These are phyloP conservation scores for Pristionchus japonicus DNA, from an alignment of 2,888 invertebrate genomes.

Conservation along the genomic window DNA sequence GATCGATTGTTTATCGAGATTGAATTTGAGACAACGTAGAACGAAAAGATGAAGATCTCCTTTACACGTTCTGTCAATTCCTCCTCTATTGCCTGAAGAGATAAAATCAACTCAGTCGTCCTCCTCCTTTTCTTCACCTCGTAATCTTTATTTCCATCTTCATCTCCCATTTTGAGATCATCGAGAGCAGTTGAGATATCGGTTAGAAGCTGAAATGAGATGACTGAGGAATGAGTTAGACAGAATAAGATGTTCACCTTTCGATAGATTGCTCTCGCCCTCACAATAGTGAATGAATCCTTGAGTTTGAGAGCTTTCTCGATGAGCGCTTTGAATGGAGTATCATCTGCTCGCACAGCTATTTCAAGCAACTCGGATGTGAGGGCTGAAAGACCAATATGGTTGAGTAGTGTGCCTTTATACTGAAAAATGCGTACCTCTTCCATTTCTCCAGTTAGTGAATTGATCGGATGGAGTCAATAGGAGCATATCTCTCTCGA, in stretches of 20 bases:
- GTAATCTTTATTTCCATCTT: neutral
- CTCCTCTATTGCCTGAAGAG: neutral
- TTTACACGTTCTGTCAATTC: neutral
- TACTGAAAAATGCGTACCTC: neutral
- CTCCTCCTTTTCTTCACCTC: neutral
- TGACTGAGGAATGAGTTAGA: neutral
- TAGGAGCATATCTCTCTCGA: neutral
- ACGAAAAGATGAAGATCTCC: constrained; percentile 16
- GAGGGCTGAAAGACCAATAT: neutral
- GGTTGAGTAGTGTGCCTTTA: too few species aligned
- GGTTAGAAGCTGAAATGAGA: neutral
- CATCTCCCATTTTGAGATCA: neutral
- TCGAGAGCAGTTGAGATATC: neutral
- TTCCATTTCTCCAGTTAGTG: neutral
- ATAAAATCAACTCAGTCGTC: neutral
- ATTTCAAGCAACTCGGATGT: neutral
- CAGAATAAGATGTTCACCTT: neutral
- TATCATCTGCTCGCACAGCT: neutral
- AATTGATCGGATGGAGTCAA: neutral
- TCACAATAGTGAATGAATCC: neutral
- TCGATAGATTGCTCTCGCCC: neutral
- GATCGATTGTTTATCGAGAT: neutral
- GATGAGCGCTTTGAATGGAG: neutral
- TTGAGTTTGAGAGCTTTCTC: neutral
- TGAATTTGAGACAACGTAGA: neutral